These are phyloP conservation scores for Aegypius monachus DNA, from an alignment of 2,113 vertebrate genomes.

Conservation along the genomic window DNA sequence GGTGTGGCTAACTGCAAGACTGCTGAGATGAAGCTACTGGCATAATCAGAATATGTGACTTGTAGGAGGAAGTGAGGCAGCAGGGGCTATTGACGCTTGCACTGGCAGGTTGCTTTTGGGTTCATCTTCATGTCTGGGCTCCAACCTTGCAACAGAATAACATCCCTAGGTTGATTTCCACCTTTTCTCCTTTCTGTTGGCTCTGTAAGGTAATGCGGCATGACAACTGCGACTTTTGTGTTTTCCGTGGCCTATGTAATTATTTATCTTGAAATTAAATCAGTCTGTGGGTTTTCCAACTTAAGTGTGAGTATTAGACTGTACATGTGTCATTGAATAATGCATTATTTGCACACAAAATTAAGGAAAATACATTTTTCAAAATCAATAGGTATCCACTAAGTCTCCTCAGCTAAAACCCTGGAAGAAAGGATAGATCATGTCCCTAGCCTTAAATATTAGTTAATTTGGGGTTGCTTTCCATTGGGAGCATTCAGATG, in stretches of 20 bases:
- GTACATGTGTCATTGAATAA: not conserved
- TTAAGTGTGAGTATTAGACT: not conserved
- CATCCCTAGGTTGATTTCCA: not conserved
- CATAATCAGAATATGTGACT: not conserved
- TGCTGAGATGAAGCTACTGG: not conserved
- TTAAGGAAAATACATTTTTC: not conserved
- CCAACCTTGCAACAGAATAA: not conserved
- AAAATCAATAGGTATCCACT: not conserved
- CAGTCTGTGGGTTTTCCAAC: not conserved
- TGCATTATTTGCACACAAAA: not conserved
- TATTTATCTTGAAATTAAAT: not conserved
- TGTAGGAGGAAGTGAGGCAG: not conserved
- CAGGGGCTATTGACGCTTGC: not conserved
- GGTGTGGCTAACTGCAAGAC: not conserved
- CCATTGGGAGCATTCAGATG: not conserved
- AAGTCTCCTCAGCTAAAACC: not conserved
- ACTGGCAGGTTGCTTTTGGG: not conserved
- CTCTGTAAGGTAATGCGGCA: not conserved
- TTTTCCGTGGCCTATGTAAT: not conserved
- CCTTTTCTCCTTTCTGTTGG: not conserved
- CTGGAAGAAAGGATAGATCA: not conserved
- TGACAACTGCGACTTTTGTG: not conserved
- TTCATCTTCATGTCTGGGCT: not conserved
- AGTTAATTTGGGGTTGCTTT: not conserved
- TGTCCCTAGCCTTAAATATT: not conserved